Evolutionary conservation across 2,888 invertebrate genomes (phyloP), one percentile per base, ranked within the genome.

Genomic region (Coenonympha arcania): DNA sequence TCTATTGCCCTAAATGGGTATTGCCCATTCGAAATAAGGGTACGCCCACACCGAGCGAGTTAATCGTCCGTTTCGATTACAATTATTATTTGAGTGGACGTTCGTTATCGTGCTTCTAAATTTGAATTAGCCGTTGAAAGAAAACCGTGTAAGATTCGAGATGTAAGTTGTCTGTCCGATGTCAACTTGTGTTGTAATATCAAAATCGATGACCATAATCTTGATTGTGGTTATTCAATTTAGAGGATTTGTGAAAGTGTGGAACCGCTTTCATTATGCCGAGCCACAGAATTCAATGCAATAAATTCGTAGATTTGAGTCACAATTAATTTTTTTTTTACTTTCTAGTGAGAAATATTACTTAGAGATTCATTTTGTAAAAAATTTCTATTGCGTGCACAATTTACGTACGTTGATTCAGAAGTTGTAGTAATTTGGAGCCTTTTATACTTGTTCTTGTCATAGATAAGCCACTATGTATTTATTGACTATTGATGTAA

Each of bases 41-140:
- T 72, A 57, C 76, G 68, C 82, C 82, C 72, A 83, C 73, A 59
- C 67, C 63, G 66, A 66, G 62, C 68, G 61, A 62, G 64, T 68
- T 82, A 84, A 85, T 83, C 82, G 77, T 68, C 80, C 79, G 78
- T 80, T 79, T 68, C 72, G 71, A 78, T 80, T 80, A 78, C 72
- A 70, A 76, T 79, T 80, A 78, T 71, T 80, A 77, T 71, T 65
- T 69, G 66, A 66, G 76, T 69, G 77, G 78, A 79, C 79, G 76
- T 34, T 52, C 65, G 67, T 75, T 80, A 81, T 78, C 79, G 70
- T 80, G 76, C 70, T 71, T 73, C 65, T 68, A 66, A 80, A 79
- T 76, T n/a, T 67, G 50, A 62, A 63, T 52, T 52, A 52, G 22
- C 28, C 40, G 46, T 43, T 44, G 46, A 47, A 50, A 37, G 33